These are phyloP conservation scores for Magallana gigas DNA, from an alignment of 1,140 invertebrate species.

Conservation along the genomic window DNA sequence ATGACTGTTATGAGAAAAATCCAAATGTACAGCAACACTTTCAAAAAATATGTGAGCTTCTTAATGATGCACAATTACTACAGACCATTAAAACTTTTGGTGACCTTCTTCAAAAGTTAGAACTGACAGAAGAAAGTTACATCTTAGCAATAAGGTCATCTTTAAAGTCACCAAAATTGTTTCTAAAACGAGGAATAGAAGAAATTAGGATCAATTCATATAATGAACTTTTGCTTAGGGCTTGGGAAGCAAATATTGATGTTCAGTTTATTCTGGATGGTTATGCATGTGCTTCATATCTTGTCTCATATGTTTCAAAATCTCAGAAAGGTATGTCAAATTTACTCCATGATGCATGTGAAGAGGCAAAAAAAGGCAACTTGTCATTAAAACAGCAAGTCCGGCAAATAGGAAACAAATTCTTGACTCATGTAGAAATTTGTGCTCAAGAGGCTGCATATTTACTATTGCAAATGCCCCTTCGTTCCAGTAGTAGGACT, in stretches of 20 bases:
- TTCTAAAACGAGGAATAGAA: conserved; percentile 24
- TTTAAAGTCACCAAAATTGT: conserved; percentile 32
- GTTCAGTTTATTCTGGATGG: conserved; percentile 58
- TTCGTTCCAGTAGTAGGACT: conserved; percentile 44
- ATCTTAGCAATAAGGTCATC: conserved; percentile 30
- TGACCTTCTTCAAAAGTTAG: neutral
- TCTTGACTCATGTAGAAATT: conserved; percentile 4
- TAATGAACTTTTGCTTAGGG: conserved; percentile 34
- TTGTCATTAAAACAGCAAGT: conserved; percentile 60
- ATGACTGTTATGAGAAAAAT: conserved; percentile 26
- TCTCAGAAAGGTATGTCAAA: conserved; percentile 60
- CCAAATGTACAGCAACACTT: neutral
- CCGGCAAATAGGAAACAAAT: conserved; percentile 55
- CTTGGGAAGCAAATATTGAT: conserved; percentile 54
- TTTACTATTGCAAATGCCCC: conserved; percentile 55
- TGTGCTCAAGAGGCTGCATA: conserved; percentile 56
- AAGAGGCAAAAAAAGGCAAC: conserved; percentile 62
- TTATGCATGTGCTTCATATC: conserved; percentile 59
- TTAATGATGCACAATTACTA: neutral
- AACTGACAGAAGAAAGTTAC: conserved; percentile 38
- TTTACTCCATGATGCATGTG: conserved; percentile 51
- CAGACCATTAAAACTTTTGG: neutral
- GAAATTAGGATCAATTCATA: conserved; percentile 48
- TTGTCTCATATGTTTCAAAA: conserved; percentile 61
- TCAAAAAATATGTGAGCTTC: neutral